Percentiles rank a stretch among this genome's conserved stretches.
Conservation (phyloP, 2,113 vertebrate species). For the Saccopteryx leptura region DNA sequence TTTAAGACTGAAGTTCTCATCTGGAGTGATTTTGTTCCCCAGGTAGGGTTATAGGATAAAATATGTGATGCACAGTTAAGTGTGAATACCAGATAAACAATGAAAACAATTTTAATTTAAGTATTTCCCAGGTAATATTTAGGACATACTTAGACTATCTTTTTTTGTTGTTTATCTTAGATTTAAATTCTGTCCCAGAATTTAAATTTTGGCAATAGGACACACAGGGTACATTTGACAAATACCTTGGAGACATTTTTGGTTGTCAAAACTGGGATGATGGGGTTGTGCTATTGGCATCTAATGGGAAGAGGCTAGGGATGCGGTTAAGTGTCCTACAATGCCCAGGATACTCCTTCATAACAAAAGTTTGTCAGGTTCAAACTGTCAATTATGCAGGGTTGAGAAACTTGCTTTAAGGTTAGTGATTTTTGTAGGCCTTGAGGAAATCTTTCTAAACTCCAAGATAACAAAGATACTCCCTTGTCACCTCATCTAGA, state of each 20-base stretch:
- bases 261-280: background rate
- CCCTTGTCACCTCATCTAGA: background rate
- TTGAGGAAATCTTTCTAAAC: conserved; percentile 8
- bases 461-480: background rate
- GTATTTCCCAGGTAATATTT: background rate
- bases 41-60: background rate
- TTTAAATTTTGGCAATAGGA: background rate
- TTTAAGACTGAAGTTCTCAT: background rate
- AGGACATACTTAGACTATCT: background rate
- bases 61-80: background rate
- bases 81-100: conserved; percentile 19
- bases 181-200: background rate
- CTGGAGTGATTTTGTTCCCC: background rate
- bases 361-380: background rate
- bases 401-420: background rate
- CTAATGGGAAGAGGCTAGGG: background rate
- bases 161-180: conserved; percentile 16
- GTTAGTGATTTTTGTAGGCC: conserved; percentile 9
- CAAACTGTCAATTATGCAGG: background rate
- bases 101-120: background rate
- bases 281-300: background rate
- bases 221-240: background rate
- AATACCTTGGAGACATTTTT: background rate
- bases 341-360: background rate
- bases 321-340: background rate